Percentiles rank a stretch among this genome's conserved stretches.
Evolutionary conservation across 2,113 vertebrate genomes (phyloP).

Genomic region (Heterotilapia buettikoferi): DNA sequence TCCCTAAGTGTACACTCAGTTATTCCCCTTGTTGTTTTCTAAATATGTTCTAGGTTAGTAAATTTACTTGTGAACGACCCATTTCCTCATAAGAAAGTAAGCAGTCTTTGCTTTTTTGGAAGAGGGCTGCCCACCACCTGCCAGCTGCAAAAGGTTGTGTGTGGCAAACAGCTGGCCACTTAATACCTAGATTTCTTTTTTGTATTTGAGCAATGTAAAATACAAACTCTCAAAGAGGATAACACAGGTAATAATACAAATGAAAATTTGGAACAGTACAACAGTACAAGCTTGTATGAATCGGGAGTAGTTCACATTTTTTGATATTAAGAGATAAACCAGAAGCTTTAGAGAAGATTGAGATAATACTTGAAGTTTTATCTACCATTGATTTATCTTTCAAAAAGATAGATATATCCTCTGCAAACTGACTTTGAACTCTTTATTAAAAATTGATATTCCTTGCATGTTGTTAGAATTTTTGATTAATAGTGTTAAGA

Average conservation of each 20-base stretch:
- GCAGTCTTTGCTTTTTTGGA: background rate
- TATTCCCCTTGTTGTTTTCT: background rate
- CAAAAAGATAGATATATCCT: background rate
- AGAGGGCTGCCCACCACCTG: background rate
- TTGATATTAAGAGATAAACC: background rate
- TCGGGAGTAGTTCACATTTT: rapidly evolving
- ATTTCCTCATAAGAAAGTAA: background rate
- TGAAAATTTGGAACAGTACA: background rate
- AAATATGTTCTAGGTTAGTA: background rate
- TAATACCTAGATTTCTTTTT: background rate
- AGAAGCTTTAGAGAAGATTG: background rate
- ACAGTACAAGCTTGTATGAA: background rate
- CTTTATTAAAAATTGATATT: background rate
- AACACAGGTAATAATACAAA: background rate
- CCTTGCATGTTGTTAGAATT: background rate
- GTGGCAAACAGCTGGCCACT: rapidly evolving
- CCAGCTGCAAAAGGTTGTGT: background rate
- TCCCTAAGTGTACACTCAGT: background rate
- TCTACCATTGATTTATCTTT: background rate
- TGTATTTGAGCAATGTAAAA: background rate
- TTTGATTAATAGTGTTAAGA: background rate
- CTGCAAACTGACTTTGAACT: background rate
- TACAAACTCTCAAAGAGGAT: background rate
- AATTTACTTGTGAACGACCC: background rate
- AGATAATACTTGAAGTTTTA: background rate